Base-by-base conservation (phyloP, 1,140 invertebrate genomes). In the Platyscapa corneri region DNA sequence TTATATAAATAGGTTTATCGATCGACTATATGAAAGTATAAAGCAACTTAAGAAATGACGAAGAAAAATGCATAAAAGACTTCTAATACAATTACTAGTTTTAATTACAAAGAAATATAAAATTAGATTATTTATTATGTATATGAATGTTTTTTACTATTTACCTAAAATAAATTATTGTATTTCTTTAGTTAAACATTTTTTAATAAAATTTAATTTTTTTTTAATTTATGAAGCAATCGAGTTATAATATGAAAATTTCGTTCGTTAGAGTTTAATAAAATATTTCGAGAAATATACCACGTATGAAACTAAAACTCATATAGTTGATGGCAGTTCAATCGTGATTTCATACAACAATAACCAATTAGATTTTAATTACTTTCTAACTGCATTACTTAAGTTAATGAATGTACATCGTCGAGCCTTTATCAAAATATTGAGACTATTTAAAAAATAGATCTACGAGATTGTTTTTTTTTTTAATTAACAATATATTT, bases 321-420 rank as follows among this genome's bases (percentile, higher is more conserved):
- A 70, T 70, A 18, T 34, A 10, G 10, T 67, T 67, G 12, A 32
- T 70, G 18, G 37, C 37, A 70, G 34, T 30, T 75, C 42, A 49
- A 75, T 75, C 46, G 39, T 49, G 39, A 75, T 30, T 49, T 75
- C 27, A 49, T 39, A 46, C 12, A 42, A n/a, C 37, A 3, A 75
- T 16, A 49, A 75, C 42, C 42, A 75, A 75, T 75, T 75, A 10
- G 27, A 49, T 75, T 75, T 75, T 75, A 75, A 75, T 75, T 75
- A 75, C 27, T 27, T 49, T 12, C 0, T 30, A 46, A 75, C 14
- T 12, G 27, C 64, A 72, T 56, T 67, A 75, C 79, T 78, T 79
- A 86, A 87, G 3, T 18, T n/a, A 75, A n/a, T 75, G 2, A 23
- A n/a, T 75, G 70, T 42, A 32, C 30, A 34, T 12, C 30, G 14